Evolutionary conservation across 2,888 invertebrate species (phyloP).

Genomic region (Drosophila peninsularis): DNA sequence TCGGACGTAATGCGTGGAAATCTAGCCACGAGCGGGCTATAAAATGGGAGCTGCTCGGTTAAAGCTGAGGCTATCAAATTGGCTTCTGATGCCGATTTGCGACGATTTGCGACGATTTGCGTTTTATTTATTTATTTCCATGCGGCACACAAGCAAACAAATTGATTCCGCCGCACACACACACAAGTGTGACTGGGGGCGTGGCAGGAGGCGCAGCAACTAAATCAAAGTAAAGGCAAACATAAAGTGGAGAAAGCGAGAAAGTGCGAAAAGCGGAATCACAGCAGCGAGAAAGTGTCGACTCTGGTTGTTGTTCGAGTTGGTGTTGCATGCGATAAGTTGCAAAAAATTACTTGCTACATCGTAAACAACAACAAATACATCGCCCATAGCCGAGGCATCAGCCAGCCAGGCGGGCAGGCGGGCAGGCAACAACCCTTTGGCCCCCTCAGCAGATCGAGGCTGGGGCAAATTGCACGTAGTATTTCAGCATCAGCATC

Average conservation of each 20-base stretch:
- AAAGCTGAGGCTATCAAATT: slow-evolving; percentile 75
- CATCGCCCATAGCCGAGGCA: slow-evolving; percentile 14
- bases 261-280: slow-evolving; percentile 54
- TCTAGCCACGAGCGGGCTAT: slow-evolving; percentile 69
- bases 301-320: slow-evolving; percentile 17
- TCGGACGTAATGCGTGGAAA: slow-evolving; percentile 69
- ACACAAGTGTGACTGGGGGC: neutral
- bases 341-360: slow-evolving; percentile 75
- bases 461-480: slow-evolving; percentile 68
- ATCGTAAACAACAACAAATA: slow-evolving; percentile 75
- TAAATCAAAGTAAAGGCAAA: slow-evolving; percentile 70
- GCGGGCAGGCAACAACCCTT: slow-evolving; percentile 51
- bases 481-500: slow-evolving; percentile 80
- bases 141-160: slow-evolving; percentile 61
- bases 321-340: slow-evolving; percentile 72
- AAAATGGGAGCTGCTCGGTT: slow-evolving; percentile 59
- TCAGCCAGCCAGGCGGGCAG: neutral
- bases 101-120: slow-evolving; percentile 64
- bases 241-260: slow-evolving; percentile 48
- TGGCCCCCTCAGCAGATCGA: slow-evolving; percentile 18
- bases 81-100: slow-evolving; percentile 75
- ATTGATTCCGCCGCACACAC: slow-evolving; percentile 60
- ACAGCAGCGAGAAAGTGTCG: slow-evolving; percentile 50
- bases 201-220: slow-evolving; percentile 52
- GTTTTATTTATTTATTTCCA: slow-evolving; percentile 75